These are phyloP conservation scores for Mythimna ferrago DNA, from an alignment of 2,888 invertebrate genomes.

Conservation along the genomic window DNA sequence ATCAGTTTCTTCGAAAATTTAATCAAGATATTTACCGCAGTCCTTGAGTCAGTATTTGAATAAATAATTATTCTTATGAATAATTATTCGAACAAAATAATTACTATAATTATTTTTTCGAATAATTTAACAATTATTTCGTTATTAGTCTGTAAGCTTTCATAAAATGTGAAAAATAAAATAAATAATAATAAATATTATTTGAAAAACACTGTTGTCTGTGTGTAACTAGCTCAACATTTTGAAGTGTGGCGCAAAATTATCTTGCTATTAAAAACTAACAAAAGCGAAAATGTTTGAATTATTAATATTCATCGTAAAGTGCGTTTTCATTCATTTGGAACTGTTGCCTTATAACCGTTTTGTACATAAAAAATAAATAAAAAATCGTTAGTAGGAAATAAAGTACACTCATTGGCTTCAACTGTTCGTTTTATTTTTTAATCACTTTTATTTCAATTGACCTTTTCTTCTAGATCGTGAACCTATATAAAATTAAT, in stretches of 20 bases:
- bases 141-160: no score
- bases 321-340: constrained; percentile 84
- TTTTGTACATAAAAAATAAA: constrained; percentile 89
- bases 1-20: constrained; percentile 8
- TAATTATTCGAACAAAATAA: constrained; percentile 11
- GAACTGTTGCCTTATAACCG: constrained; percentile 89
- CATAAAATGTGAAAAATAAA: no score
- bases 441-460: constrained; percentile 7
- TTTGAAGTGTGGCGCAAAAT: constrained; percentile 72
- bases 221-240: constrained; percentile 55
- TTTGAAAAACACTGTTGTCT: background rate
- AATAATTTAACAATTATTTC: no score
- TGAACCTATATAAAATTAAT: no score
- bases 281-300: constrained; percentile 69
- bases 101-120: no score
- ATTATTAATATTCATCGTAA: constrained; percentile 73
- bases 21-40: constrained; percentile 4
- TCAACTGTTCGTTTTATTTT: constrained; percentile 81
- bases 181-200: background rate
- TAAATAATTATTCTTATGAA: constrained; percentile 4
- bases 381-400: constrained; percentile 85
- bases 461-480: no score
- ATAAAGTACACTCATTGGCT: constrained; percentile 90
- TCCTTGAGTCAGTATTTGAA: background rate
- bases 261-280: constrained; percentile 72